These are phyloP conservation scores for Ooceraea biroi DNA, from an alignment of 1,140 invertebrate genomes.

Conservation along the genomic window DNA sequence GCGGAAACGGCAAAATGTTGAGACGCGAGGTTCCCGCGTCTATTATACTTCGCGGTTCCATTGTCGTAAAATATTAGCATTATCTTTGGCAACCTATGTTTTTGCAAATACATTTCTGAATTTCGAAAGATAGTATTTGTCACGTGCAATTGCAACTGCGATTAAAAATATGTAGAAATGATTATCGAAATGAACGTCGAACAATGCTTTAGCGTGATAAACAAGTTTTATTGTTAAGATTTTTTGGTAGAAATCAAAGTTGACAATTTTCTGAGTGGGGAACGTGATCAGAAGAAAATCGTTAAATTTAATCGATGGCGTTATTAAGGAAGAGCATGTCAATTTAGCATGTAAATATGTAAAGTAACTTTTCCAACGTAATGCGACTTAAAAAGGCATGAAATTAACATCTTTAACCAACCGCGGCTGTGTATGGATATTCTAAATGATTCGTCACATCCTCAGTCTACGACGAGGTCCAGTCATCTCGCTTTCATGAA, in stretches of 20 bases:
- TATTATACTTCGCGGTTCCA: neutral
- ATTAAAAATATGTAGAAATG: neutral
- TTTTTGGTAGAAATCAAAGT: no score
- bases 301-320: neutral
- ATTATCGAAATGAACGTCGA: no score
- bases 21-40: neutral
- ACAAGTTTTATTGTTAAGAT: no score
- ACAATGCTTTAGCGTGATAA: no score
- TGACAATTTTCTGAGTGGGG: no score
- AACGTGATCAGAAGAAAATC: neutral
- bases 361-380: conserved; percentile 21
- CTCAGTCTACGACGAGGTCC: neutral
- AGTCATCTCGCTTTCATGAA: neutral
- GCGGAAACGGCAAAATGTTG: conserved; percentile 13
- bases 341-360: neutral
- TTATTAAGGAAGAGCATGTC: neutral
- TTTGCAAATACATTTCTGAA: neutral
- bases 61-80: neutral
- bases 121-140: no score
- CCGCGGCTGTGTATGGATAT: neutral
- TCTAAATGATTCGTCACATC: conserved; percentile 14
- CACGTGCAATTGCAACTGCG: no score
- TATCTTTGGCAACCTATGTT: no score
- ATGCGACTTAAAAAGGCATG: neutral
- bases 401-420: conserved; percentile 19